Percentiles rank a stretch among this genome's conserved stretches.
Conservation (phyloP, 2,113 vertebrate species). For the Macquaria ambigua region DNA sequence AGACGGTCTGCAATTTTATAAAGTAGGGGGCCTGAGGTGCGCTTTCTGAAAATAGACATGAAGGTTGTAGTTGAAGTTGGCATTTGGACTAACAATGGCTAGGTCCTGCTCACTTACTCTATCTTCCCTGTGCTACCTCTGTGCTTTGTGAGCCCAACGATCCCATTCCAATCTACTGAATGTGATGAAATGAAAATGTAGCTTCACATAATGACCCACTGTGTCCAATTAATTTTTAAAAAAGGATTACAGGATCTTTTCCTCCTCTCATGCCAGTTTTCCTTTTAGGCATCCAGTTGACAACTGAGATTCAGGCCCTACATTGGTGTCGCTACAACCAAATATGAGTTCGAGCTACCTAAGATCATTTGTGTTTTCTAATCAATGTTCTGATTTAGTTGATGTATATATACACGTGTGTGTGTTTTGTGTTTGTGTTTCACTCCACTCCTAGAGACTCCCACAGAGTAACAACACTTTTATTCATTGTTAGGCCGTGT, state of each 20-base stretch:
- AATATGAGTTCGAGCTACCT: background rate
- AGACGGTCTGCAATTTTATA: constrained; percentile 50
- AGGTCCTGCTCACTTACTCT: constrained; percentile 18
- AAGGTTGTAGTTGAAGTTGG: constrained; percentile 45
- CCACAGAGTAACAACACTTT: background rate
- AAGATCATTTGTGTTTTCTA: background rate
- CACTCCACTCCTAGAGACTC: background rate
- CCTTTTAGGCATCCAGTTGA: constrained; percentile 6
- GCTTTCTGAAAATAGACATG: constrained; percentile 46
- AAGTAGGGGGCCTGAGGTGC: constrained; percentile 39
- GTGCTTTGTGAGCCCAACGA: background rate
- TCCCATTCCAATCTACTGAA: constrained; percentile 10
- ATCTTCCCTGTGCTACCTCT: background rate
- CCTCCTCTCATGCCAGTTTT: background rate
- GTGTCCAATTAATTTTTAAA: constrained; percentile 23
- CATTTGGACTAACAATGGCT: constrained; percentile 58
- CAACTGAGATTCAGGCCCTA: background rate
- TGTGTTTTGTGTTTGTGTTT: background rate
- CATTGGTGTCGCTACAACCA: background rate
- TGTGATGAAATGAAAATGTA: constrained; percentile 25
- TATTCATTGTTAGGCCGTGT: too few species aligned
- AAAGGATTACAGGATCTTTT: constrained; percentile 1
- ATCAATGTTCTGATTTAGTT: background rate
- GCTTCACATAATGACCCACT: constrained; percentile 15
- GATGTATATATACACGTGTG: background rate